Evolutionary conservation across 2,888 invertebrate genomes (phyloP), one percentile per base, ranked within the genome.

Genomic region (Eristalis intricaria): DNA sequence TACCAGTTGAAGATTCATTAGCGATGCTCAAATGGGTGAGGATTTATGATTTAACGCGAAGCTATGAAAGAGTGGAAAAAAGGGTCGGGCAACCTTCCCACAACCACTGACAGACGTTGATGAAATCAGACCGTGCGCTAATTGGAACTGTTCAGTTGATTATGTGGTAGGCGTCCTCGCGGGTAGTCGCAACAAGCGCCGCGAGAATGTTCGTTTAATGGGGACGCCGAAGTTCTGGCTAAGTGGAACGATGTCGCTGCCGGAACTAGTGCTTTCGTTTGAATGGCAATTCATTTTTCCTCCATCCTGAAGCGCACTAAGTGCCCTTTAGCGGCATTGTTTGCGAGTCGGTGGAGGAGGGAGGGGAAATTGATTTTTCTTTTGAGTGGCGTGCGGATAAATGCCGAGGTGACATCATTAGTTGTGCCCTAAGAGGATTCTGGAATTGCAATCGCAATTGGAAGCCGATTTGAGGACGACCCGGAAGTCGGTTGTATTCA

Each of bases 21-120:
- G 86, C 71, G 70, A 74, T 71, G 69, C 82, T 86, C 82, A 78
- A 86, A 86, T 82, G 70, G 78, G 66, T 50, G 66, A 50, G 70
- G 74, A 78, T 75, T 82, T 82, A 86, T 82, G 82, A 86, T 86
- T 86, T 78, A 82, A 82, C 71, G 74, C 68, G 40, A 70, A 65
- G 75, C 56, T 19, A 64, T 76, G 69, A 78, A 85, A 75, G 76
- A 43, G 63, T 13, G 70, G 75, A 70, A 75, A 79, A 63, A 63
- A 15, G 19, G 8, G 19, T 19, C 19, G 19, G n/a, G 50, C 1
- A 50, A 19, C 19, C 19, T 50, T 50, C 2, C 7, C 50, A 19
- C 50, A 19, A 8, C 19, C 3, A 50, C 50, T 7, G 19, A 7
- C 19, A 8, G 26, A 60, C 15, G 11, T 7, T 71, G 58, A 82